Evolutionary conservation across 37 sponge, comb jelly and placozoan genomes (phyloP), one percentile per base, ranked within the genome.

Genomic region (Geodia barretti): DNA sequence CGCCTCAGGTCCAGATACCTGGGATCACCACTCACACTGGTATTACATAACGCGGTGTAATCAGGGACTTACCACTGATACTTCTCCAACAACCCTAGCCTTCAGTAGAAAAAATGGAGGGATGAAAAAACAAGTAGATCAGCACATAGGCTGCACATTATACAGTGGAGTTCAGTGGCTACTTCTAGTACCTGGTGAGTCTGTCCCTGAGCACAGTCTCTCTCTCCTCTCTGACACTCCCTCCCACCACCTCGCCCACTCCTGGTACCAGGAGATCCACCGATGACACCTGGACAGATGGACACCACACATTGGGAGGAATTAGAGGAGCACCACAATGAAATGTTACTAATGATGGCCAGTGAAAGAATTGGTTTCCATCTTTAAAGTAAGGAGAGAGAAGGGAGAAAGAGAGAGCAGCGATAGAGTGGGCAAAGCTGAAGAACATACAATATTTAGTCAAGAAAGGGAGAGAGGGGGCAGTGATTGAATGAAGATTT

Each of bases 1-100:
- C 81, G 25, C 5, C 94, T 41, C 62, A 97, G 68, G 64, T 97
- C 97, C 42, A 94, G 24, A 68, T 97, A 97, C 97, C 97, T 93
- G 40, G 19, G n/a, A 60, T 19, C 11, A 19, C 60, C 11, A 21
- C 60, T 20, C 17, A 58, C 60, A 58, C 60, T 58, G 19, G 60
- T 58, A 11, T n/a, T 2, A 28, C 28, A 28, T 63, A 58, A 58
- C 60, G 19, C 19, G 60, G 17, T 20, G 11, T 58, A 11, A 58
- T 58, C 28, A 34, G 11, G 8, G 32, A 77, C 84, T 84, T 68
- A 84, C 85, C 85, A 85, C 41, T 78, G 78, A 38, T 85, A 85
- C 24, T 39, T 65, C 4, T 59, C 33, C 21, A 38, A 20, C 38
- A 60, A 60, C 28, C 78, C 78, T 2, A 68, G 34, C 37, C 85